These are phyloP conservation scores for Phrynocephalus forsythii DNA, from an alignment of 2,797 vertebrate species.

Conservation along the genomic window DNA sequence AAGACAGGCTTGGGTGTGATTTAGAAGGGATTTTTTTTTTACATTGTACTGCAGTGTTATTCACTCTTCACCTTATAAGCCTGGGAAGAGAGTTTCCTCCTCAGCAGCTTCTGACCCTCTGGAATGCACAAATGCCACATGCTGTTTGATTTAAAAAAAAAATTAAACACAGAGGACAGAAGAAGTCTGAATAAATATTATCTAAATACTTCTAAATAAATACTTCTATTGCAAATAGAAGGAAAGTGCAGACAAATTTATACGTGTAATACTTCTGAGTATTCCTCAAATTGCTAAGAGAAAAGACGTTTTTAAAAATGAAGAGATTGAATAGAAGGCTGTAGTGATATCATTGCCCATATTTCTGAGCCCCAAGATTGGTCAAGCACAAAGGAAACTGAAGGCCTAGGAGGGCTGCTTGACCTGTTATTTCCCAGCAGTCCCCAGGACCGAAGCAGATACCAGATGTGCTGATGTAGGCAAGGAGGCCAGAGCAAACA, in stretches of 20 bases:
- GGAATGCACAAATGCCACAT: background rate
- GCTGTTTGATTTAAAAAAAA: background rate
- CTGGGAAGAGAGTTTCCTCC: background rate
- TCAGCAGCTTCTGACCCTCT: background rate
- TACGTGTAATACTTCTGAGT: background rate
- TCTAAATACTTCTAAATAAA: no score
- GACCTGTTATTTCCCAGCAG: no score
- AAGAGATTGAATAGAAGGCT: background rate
- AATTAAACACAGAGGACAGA: background rate
- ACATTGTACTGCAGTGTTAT: background rate
- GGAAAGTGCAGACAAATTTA: background rate
- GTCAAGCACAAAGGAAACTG: no score
- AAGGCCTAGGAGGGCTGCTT: no score
- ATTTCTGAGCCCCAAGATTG: no score
- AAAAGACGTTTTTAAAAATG: background rate
- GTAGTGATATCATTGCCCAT: no score
- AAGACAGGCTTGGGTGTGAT: background rate
- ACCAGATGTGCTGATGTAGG: no score
- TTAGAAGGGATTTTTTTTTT: background rate
- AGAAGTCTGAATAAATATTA: background rate
- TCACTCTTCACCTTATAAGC: background rate
- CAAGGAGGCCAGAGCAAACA: no score
- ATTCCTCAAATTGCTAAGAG: background rate
- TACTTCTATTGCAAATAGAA: background rate
- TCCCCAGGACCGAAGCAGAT: no score